Evolutionary conservation across 2,797 vertebrate genomes (phyloP), one percentile per base, ranked within the genome.

Genomic region (Tachyglossus aculeatus): DNA sequence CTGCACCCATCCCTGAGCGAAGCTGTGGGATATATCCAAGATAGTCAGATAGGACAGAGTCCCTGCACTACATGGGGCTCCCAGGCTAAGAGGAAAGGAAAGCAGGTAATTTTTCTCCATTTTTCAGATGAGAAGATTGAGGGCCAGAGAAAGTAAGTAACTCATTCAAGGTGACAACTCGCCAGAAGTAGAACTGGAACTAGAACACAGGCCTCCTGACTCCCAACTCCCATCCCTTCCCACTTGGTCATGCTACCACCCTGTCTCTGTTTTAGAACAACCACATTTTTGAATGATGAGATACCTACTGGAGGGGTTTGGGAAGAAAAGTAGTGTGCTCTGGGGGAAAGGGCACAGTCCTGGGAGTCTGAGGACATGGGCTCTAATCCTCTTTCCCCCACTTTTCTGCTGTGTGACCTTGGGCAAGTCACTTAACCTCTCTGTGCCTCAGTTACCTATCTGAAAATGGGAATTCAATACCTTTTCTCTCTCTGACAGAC

Each of bases 81-180:
- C 31, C 6, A 47, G 27, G 7, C 9, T 16, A 29, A 16, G 22
- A 15, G 24, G 24, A 44, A 47, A 14, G 7, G 24, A 6, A 11
- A 9, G 44, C 12, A 45, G 43, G 16, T 19, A 32, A 13, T 2
- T 27, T 15, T 1, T 31, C 8, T 36, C 18, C 25, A 53, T 16
- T 45, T 6, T 33, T 2, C 0, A 36, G 2, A 36, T 9, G 18
- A 11, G 40, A 45, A 19, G n/a, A n/a, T 1, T 27, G 11, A 31
- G 18, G 61, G n/a, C n/a, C 12, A 33, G 1, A 32, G 8, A 50
- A 7, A 3, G 0, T 0, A 27, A 18, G 7, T 47, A 16, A 8
- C 24, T 15, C 16, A 16, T 9, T 9, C 5, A 16, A 27, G 24
- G 21, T 24, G 7, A 50, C 2, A 11, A 1, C 6, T 41, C 9